Conservation (phyloP, 1,140 invertebrate genomes). For the Tyrophagus putrescentiae region DNA sequence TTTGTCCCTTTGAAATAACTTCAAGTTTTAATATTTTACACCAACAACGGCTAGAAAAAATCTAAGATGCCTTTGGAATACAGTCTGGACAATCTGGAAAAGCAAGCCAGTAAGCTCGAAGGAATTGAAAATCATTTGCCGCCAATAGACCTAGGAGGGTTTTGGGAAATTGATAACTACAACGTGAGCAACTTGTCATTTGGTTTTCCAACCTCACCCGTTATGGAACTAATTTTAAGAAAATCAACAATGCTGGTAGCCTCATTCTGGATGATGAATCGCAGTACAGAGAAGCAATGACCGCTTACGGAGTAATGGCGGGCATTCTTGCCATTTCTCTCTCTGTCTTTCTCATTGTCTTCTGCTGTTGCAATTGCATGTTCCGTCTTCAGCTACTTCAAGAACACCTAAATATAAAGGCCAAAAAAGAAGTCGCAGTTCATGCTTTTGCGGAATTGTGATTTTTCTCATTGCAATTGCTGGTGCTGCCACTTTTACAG, state of each 20-base stretch:
- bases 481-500: neutral
- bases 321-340: neutral
- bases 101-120: no score
- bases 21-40: no score
- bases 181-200: no score
- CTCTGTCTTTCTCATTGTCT: neutral
- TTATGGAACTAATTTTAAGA: constrained; percentile 5
- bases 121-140: no score
- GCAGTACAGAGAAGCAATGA: neutral
- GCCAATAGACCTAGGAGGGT: no score
- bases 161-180: no score
- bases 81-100: no score
- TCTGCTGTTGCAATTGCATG: constrained; percentile 8
- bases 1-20: no score
- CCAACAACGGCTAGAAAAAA: no score
- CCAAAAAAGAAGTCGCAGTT: neutral
- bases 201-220: neutral
- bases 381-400: neutral
- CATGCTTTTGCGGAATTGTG: neutral
- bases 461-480: neutral
- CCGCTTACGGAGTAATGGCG: neutral
- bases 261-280: neutral
- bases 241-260: neutral
- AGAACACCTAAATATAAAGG: neutral
- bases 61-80: no score